These are phyloP conservation scores for Indicator maculatus DNA, from an alignment of 2,113 vertebrate species.

Conservation along the genomic window DNA sequence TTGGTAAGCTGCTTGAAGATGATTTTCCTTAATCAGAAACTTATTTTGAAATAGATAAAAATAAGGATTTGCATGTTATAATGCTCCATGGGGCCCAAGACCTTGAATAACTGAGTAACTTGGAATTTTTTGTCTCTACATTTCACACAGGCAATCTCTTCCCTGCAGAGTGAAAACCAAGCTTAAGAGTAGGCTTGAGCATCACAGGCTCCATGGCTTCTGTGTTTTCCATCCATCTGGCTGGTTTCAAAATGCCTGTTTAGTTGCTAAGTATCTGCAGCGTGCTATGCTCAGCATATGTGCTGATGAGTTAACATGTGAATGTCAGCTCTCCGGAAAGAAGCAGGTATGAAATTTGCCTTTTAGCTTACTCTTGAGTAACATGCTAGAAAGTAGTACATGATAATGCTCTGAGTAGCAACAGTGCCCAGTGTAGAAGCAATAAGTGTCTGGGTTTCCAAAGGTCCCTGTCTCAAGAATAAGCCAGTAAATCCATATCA, in stretches of 20 bases:
- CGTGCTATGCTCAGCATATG: not conserved
- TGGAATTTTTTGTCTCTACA: not conserved
- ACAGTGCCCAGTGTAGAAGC: not conserved
- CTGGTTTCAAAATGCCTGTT: not conserved
- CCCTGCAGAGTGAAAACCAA: not conserved
- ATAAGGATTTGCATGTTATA: fast-evolving
- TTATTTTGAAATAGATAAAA: not conserved
- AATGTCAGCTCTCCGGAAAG: not conserved
- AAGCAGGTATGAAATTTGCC: not conserved
- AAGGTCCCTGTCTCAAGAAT: not conserved
- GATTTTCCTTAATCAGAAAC: not conserved
- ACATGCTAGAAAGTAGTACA: not conserved
- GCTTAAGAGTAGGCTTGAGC: not conserved
- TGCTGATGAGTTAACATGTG: not conserved
- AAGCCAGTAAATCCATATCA: not conserved
- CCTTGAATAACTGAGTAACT: not conserved
- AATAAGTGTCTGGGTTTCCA: not conserved
- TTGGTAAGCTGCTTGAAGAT: not conserved
- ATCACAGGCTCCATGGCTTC: not conserved
- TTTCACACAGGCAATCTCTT: not conserved
- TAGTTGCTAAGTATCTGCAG: not conserved
- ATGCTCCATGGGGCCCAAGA: not conserved
- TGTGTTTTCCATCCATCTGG: not conserved
- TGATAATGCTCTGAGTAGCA: not conserved
- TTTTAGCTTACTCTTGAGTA: not conserved